Evolutionary conservation across 2,797 vertebrate genomes (phyloP).

Genomic region (Enteromius radiatus): DNA sequence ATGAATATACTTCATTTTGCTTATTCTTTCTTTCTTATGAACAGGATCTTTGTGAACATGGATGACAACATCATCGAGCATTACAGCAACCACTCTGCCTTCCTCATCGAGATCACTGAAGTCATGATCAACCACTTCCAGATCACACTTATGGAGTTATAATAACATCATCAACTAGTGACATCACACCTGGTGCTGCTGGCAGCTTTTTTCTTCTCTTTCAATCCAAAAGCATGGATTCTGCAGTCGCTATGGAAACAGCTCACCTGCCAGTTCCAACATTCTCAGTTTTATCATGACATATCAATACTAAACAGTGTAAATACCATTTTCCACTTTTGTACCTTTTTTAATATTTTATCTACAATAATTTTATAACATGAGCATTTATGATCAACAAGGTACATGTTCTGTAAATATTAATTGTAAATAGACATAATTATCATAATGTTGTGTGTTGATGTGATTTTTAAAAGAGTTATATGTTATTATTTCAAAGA

Average conservation of each 20-base stretch:
- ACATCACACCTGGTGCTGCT: slow-evolving; percentile 12
- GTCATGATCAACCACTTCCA: slow-evolving; percentile 82
- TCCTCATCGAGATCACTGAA: slow-evolving; percentile 90
- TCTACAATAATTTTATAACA: slow-evolving; percentile 69
- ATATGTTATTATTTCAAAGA: slow-evolving; percentile 55
- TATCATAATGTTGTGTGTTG: slow-evolving; percentile 60
- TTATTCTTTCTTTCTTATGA: not conserved
- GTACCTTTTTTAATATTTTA: slow-evolving; percentile 58
- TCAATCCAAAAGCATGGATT: slow-evolving; percentile 49
- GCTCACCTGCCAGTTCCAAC: slow-evolving; percentile 13
- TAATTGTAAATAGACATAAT: slow-evolving; percentile 79
- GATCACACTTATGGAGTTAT: slow-evolving; percentile 92
- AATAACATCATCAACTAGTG: slow-evolving; percentile 13
- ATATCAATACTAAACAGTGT: slow-evolving; percentile 57
- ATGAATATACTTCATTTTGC: not conserved
- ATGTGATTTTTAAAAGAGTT: slow-evolving; percentile 38
- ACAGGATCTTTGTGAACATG: slow-evolving; percentile 96
- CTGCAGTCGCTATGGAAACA: slow-evolving; percentile 43
- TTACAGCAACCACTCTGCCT: slow-evolving; percentile 96
- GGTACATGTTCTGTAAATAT: slow-evolving; percentile 69
- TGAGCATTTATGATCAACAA: slow-evolving; percentile 71
- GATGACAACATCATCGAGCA: slow-evolving; percentile 97
- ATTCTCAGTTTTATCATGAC: slow-evolving; percentile 33
- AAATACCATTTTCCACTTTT: slow-evolving; percentile 64
- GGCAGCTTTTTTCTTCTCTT: slow-evolving; percentile 52